Evolutionary conservation across 2,888 invertebrate genomes (phyloP), one percentile per base, ranked within the genome.

Genomic region (Brachyopa scutellaris): DNA sequence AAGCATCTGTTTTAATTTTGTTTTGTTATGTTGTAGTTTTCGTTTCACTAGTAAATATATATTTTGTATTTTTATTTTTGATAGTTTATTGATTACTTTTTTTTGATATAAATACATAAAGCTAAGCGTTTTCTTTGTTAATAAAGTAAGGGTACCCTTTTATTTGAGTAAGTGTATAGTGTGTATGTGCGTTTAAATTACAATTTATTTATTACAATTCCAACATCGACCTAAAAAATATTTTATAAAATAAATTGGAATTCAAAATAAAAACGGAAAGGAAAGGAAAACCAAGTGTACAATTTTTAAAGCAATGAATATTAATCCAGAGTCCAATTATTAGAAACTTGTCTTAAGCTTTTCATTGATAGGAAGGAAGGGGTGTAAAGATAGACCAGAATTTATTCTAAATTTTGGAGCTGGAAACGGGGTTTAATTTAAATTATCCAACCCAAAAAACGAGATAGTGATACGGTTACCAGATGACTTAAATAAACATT

Each of bases 41-140:
- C n/a, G 6, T 17, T 38, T 38, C n/a, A 7, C 1, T 59, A 1
- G 15, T 49, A 57, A 13, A 19, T 23, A 40, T 42, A 61, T 59
- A 55, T 19, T 36, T 36, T 49, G 15, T 23, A 17, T 55, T 55
- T 26, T 26, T 15, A 4, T 21, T 40, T 26, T 23, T 36, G 8
- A 21, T 47, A 40, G 15, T 38, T 53, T 19, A 53, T 36, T 53
- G 23, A 53, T 53, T 72, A 61, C 6, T 57, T 36, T 59, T 29
- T 42, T 53, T 36, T 64, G 69, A 42, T 64, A 47, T 45, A 62
- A 64, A 59, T 74, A 74, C 66, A 74, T 74, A 74, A 74, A 74
- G 74, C 74, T 74, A 74, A 74, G 66, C 66, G 66, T 74, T 74
- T 66, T 74, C 74, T 66, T 74, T 51, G 57, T 59, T 57, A 59